phyloP scores from a whole-genome alignment of 2,113 vertebrate species.

The Boleophthalmus pectinirostris region DNA sequence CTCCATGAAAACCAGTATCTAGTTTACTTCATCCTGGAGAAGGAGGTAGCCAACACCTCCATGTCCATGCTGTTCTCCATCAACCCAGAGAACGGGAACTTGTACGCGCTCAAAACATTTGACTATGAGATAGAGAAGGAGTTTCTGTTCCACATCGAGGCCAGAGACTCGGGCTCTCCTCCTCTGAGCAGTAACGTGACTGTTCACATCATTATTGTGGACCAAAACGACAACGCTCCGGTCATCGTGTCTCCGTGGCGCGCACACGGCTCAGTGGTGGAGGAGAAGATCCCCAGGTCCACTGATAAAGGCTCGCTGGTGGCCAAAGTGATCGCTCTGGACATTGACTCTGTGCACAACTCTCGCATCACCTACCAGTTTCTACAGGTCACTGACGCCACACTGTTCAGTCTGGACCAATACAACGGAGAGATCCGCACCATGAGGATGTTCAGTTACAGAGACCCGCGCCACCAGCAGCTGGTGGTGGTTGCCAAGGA shows the following conservation, averaged over 20 bases:
- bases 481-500: conserved; percentile 81
- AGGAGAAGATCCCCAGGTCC: conserved; percentile 69
- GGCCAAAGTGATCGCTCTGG: conserved; percentile 74
- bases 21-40: conserved; percentile 82
- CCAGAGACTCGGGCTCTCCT: conserved; percentile 69
- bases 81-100: conserved; percentile 76
- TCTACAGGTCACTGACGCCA: conserved; percentile 77
- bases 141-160: conserved; percentile 71
- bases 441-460: conserved; percentile 80
- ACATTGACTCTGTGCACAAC: conserved; percentile 79
- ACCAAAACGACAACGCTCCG: conserved; percentile 82
- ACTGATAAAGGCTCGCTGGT: conserved; percentile 72
- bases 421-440: conserved; percentile 80
- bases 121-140: conserved; percentile 71
- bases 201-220: conserved; percentile 76
- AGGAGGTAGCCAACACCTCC: conserved; percentile 78
- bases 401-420: conserved; percentile 80
- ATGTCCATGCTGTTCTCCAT: conserved; percentile 85
- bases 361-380: conserved; percentile 81
- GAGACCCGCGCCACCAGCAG: conserved; percentile 73
- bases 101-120: conserved; percentile 72
- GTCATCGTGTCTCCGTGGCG: conserved; percentile 79
- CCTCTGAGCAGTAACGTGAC: conserved; percentile 77
- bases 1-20: conserved; percentile 81
- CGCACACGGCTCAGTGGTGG: conserved; percentile 76